Base-by-base conservation (phyloP, 2,797 vertebrate genomes). In the Pipistrellus nathusii region DNA sequence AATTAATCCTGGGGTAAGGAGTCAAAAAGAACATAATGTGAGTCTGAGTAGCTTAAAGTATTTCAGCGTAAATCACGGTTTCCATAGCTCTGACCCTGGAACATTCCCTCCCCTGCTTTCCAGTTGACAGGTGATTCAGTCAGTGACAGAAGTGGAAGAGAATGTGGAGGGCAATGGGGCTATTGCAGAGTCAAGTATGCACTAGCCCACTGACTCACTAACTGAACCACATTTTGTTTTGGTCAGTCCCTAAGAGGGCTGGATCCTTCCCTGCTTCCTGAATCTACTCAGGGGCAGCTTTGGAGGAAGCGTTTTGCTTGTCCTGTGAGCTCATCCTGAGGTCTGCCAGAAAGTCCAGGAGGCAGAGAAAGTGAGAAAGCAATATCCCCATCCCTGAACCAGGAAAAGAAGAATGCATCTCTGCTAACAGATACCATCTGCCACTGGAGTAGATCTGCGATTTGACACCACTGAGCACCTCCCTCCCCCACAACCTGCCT, bases 361-460 rank as follows among this genome's bases (percentile, higher is more conserved):
- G 73, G 48, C 64, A 87, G 80, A 71, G 76, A 87, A 76, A 85
- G 55, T 10, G 30, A 92, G 83, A 84, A 73, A 84, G 73, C 1
- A 5, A 66, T 48, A 85, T 25, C 10, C 35, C 66, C 30, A 77
- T 13, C 21, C 59, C 23, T 38, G 57, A 85, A 11, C 30, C 80
- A 80, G 44, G 32, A 80, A 75, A 88, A 88, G 71, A 85, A 88
- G 71, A 38, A 76, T 27, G 64, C 38, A 76, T 38, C 68, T 93
- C 85, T 55, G 68, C 64, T 62, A 86, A 94, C 6, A 81, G 66
- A 85, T 11, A 75, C 64, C 71, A 75, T 59, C 81, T 92, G 90
- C 80, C 55, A 51, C 69, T 76, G 38, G n/a, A 41, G 38, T 72
- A 91, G 57, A 21, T 55, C 18, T 71, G 48, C 44, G 72, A 78